Conservation (phyloP, 2,888 invertebrate species). For the Sinhomidia bicolor region DNA sequence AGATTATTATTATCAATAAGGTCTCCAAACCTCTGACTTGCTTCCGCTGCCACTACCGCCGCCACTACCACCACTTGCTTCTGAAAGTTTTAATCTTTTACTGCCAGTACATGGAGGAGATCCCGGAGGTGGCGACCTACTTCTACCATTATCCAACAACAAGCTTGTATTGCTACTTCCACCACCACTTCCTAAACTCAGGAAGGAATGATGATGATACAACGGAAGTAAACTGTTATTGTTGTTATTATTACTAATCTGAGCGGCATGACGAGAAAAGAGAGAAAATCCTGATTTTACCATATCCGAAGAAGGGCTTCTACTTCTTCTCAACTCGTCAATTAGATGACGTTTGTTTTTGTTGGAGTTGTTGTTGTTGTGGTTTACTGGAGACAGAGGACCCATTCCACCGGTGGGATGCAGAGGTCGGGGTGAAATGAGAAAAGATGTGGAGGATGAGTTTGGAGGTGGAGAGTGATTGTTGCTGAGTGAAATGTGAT, state of each 20-base stretch:
- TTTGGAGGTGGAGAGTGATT: conserved; percentile 59
- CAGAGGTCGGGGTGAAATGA: conserved; percentile 72
- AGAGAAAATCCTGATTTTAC: conserved; percentile 71
- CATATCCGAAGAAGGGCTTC: conserved; percentile 71
- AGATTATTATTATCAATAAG: conserved; percentile 74
- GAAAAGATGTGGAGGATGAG: conserved; percentile 58
- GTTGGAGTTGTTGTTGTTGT: conserved; percentile 62
- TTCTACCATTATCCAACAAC: conserved; percentile 50
- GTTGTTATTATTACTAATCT: conserved; percentile 59
- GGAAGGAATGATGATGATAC: conserved; percentile 56
- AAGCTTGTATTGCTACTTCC: conserved; percentile 39
- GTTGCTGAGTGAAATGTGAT: conserved; percentile 61
- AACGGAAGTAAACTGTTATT: conserved; percentile 54
- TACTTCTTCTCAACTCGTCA: conserved; percentile 76
- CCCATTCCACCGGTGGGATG: conserved; percentile 19
- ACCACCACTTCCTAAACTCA: conserved; percentile 51
- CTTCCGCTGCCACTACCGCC: conserved; percentile 44
- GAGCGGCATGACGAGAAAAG: conserved; percentile 49
- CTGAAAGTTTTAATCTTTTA: conserved; percentile 62
- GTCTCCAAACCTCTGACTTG: conserved; percentile 79
- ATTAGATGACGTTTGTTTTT: conserved; percentile 76
- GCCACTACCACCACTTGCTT: neutral
- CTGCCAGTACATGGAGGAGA: conserved; percentile 55
- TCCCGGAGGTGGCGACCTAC: conserved; percentile 53
- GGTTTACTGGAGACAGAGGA: conserved; percentile 1